phyloP scores from a whole-genome alignment of 2,888 invertebrate genomes.

The Rhingia campestris region DNA sequence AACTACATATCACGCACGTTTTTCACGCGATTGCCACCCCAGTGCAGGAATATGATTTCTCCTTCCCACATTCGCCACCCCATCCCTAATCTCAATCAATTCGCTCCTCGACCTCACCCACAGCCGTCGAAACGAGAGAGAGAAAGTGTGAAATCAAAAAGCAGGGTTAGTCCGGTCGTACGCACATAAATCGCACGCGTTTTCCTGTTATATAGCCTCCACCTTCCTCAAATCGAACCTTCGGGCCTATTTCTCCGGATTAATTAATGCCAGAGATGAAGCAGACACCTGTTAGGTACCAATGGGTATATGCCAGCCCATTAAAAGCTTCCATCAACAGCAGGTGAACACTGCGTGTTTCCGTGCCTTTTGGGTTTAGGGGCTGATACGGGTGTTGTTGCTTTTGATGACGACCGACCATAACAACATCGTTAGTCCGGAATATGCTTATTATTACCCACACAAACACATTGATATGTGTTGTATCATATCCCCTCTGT shows the following conservation, averaged over 20 bases:
- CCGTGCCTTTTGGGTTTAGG: slow-evolving; percentile 25
- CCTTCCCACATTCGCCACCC: neutral
- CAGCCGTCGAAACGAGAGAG: slow-evolving; percentile 5
- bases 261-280: slow-evolving; percentile 68
- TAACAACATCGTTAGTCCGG: slow-evolving; percentile 54
- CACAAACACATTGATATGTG: slow-evolving; percentile 22
- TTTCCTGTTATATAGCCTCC: neutral
- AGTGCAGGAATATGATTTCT: slow-evolving; percentile 42
- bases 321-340: slow-evolving; percentile 58
- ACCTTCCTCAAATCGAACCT: slow-evolving; percentile 46
- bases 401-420: slow-evolving; percentile 33
- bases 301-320: slow-evolving; percentile 61
- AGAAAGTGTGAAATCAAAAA: slow-evolving; percentile 66
- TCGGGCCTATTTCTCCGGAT: slow-evolving; percentile 66
- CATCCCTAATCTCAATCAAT: slow-evolving; percentile 32
- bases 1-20: slow-evolving; percentile 66
- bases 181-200: slow-evolving; percentile 57
- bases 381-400: neutral
- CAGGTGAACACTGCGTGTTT: slow-evolving; percentile 59
- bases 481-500: neutral
- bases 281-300: slow-evolving; percentile 70
- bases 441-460: slow-evolving; percentile 64
- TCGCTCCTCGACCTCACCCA: slow-evolving; percentile 9
- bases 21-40: slow-evolving; percentile 69
- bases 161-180: slow-evolving; percentile 42